These are phyloP conservation scores for Ischnus inquisitorius DNA, from an alignment of 2,888 invertebrate genomes.

Conservation along the genomic window DNA sequence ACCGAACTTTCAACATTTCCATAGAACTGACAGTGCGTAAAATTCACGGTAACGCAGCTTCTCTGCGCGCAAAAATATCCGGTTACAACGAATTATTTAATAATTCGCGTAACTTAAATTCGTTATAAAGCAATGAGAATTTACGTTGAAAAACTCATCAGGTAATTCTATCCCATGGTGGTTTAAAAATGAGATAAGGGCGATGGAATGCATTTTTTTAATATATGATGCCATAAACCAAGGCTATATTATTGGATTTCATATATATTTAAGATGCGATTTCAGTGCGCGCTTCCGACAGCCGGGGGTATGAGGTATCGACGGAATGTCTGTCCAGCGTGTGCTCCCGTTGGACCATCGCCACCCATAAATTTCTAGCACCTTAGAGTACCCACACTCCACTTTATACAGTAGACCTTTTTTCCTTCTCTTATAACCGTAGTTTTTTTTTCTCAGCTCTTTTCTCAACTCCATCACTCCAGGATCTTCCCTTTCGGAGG, in stretches of 20 bases:
- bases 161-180: not conserved
- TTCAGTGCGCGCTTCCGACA: not conserved
- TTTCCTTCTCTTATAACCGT: constrained; percentile 2
- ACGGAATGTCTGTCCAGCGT: constrained; percentile 20
- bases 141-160: too few relatives aligned
- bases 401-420: not conserved
- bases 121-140: too few relatives aligned
- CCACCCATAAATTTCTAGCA: constrained; percentile 45
- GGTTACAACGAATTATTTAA: too few relatives aligned
- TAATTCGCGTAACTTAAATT: too few relatives aligned
- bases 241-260: not conserved
- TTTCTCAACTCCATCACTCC: constrained; percentile 44
- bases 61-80: too few relatives aligned
- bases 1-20: constrained; percentile 24
- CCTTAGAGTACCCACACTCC: constrained; percentile 9
- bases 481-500: constrained; percentile 3
- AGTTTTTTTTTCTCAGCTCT: not conserved
- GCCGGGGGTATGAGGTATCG: constrained; percentile 22
- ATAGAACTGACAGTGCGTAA: not conserved
- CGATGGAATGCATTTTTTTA: not conserved
- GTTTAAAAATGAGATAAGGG: not conserved
- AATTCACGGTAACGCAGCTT: not conserved
- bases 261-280: not conserved
- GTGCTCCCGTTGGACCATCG: constrained; percentile 25
- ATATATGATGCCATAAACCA: not conserved